phyloP scores from a whole-genome alignment of 1,140 invertebrate genomes.

The Samia ricini region DNA sequence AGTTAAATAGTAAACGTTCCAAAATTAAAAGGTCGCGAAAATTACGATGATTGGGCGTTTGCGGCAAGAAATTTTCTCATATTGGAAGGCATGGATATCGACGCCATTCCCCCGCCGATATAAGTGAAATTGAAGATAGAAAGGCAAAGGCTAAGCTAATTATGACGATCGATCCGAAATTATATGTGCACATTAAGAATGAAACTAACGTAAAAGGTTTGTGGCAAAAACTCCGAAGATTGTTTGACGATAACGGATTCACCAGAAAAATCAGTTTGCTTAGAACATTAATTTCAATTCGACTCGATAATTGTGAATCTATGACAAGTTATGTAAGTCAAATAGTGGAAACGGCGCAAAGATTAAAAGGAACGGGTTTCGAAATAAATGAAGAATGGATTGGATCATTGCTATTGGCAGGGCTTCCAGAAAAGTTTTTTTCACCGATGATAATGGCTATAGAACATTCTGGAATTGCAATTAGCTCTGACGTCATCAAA shows the following conservation, averaged over 20 bases:
- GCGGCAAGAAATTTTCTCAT: slow-evolving; percentile 20
- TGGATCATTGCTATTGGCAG: slow-evolving; percentile 43
- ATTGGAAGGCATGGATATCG: slow-evolving; percentile 8
- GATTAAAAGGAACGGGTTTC: slow-evolving; percentile 32
- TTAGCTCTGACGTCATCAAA: slow-evolving; percentile 5
- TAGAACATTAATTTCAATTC: slow-evolving; percentile 27
- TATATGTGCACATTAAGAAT: slow-evolving; percentile 41
- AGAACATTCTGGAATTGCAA: background rate
- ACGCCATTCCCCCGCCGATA: slow-evolving; percentile 15
- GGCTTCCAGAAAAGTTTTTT: slow-evolving; percentile 38
- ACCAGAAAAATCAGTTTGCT: slow-evolving; percentile 31
- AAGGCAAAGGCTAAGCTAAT: slow-evolving; percentile 20
- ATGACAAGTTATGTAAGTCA: slow-evolving; percentile 28
- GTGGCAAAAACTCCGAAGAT: slow-evolving; percentile 34
- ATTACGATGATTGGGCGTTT: too few species aligned
- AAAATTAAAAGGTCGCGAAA: too few species aligned
- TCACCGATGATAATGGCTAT: too few species aligned
- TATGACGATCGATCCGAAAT: slow-evolving; percentile 13
- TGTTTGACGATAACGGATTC: slow-evolving; percentile 32
- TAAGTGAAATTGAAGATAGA: too few species aligned
- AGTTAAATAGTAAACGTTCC: too few species aligned
- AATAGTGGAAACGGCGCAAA: slow-evolving; percentile 17
- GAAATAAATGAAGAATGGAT: slow-evolving; percentile 36
- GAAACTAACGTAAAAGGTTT: slow-evolving; percentile 26
- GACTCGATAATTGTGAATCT: slow-evolving; percentile 27